Percentiles rank a stretch among this genome's conserved stretches.
Evolutionary conservation across 2,113 vertebrate species (phyloP).

Genomic region (Antechinus flavipes): DNA sequence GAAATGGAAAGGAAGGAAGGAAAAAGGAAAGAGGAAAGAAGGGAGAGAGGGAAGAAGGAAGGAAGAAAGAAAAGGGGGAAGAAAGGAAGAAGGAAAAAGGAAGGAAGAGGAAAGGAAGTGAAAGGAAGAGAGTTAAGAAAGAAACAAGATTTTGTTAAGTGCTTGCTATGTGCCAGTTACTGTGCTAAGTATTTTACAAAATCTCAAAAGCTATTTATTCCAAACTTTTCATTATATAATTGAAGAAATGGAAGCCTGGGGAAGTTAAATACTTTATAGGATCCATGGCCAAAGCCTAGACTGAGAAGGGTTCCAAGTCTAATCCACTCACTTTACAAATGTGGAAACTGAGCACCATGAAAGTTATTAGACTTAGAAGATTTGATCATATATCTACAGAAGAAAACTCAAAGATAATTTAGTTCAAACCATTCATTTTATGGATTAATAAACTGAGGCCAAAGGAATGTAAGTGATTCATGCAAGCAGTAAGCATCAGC

Average conservation of each 20-base stretch:
- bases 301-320: background rate
- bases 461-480: background rate
- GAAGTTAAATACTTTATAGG: background rate
- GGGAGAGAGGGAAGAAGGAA: too few species aligned
- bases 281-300: background rate
- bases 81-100: too few species aligned
- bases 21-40: background rate
- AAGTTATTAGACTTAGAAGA: background rate
- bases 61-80: too few species aligned
- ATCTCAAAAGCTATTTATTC: background rate
- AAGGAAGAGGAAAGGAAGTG: background rate
- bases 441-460: background rate
- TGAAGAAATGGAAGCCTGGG: background rate
- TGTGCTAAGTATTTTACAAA: background rate
- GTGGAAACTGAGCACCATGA: background rate
- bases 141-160: background rate
- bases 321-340: background rate
- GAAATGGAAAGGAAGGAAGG: too few species aligned
- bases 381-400: background rate
- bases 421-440: background rate
- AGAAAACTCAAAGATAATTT: background rate
- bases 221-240: background rate
- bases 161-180: background rate
- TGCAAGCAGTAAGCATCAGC: background rate
- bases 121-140: too few species aligned